Evolutionary conservation across 2,888 invertebrate species (phyloP), one percentile per base, ranked within the genome.

Genomic region (Adineta ricciae): DNA sequence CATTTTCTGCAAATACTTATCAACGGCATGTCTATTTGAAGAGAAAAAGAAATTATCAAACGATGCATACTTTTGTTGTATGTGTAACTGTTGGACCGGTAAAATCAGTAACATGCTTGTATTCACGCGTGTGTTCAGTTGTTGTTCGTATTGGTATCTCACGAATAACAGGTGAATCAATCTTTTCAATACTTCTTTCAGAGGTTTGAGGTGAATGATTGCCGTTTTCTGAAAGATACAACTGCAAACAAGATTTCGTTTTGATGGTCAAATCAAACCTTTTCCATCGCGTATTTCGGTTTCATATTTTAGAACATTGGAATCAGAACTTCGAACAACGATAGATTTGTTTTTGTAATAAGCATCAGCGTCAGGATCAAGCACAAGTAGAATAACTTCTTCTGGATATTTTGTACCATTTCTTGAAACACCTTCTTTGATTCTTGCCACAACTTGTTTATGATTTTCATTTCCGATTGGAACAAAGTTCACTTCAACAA

Each of bases 381-480:
- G 93, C 86, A 99, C 96, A 88, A 97, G 92, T 88, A 99, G 92
- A 89, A 94, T 94, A 19, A 97, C 96, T 90, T 96, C 95, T 88
- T 94, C 93, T 8, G 94, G 91, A 83, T 56, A 84, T 56, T 83
- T 54, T 7, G 14, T 46, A 3, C 84, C 84, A 54, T 84, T 56
- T 41, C 32, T 21, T 38, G 83, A 38, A 1, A 89, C 88, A 86
- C 95, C 93, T 86, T 94, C 93, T 92, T 96, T 97, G 89, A 97
- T 96, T 87, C 96, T 93, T 89, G 94, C 94, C 87, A 97, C 97
- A 87, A 97, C 97, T 91, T 92, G 91, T 90, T 95, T 95, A 92
- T 97, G 97, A 87, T 94, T 95, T 92, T 97, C 96, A 89, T 94
- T 94, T 84, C 94, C 93, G 89, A 97, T 96, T 91, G 94, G 94